phyloP scores from a whole-genome alignment of 2,113 vertebrate species.

The Poecilia latipinna region DNA sequence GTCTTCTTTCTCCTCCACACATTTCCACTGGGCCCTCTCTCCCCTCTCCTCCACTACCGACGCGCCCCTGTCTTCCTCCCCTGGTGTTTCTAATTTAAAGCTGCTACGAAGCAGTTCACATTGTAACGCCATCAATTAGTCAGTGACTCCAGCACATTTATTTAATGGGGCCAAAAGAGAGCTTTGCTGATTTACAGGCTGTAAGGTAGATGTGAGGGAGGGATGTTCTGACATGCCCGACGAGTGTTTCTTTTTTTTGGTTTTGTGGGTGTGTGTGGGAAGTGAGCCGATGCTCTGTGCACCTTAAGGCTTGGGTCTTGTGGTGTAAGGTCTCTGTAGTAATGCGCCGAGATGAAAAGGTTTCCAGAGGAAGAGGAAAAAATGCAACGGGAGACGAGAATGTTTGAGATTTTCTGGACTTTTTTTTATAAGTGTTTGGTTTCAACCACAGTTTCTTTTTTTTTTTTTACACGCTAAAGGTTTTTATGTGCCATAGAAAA shows the following conservation, averaged over 20 bases:
- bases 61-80: conserved; percentile 62
- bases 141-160: conserved; percentile 69
- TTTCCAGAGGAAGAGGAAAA: conserved; percentile 22
- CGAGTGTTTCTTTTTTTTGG: conserved; percentile 24
- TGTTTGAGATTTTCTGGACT: conserved; percentile 48
- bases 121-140: conserved; percentile 80
- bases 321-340: conserved; percentile 60
- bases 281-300: conserved; percentile 33
- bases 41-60: conserved; percentile 48
- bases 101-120: conserved; percentile 65
- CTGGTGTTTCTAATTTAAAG: conserved; percentile 75
- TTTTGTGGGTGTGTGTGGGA: conserved; percentile 72
- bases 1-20: conserved; percentile 29
- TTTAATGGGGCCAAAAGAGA: conserved; percentile 62
- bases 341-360: conserved; percentile 70
- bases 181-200: conserved; percentile 75
- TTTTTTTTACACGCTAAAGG: conserved; percentile 9
- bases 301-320: conserved; percentile 61
- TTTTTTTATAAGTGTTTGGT: conserved; percentile 56
- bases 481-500: conserved; percentile 33
- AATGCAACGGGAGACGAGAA: conserved; percentile 54
- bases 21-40: conserved; percentile 26
- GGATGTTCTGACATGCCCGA: conserved; percentile 63
- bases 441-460: conserved; percentile 36
- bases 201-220: conserved; percentile 69